Evolutionary conservation across 2,113 vertebrate species (phyloP), one percentile per base, ranked within the genome.

Genomic region (Gasterosteus aculeatus): DNA sequence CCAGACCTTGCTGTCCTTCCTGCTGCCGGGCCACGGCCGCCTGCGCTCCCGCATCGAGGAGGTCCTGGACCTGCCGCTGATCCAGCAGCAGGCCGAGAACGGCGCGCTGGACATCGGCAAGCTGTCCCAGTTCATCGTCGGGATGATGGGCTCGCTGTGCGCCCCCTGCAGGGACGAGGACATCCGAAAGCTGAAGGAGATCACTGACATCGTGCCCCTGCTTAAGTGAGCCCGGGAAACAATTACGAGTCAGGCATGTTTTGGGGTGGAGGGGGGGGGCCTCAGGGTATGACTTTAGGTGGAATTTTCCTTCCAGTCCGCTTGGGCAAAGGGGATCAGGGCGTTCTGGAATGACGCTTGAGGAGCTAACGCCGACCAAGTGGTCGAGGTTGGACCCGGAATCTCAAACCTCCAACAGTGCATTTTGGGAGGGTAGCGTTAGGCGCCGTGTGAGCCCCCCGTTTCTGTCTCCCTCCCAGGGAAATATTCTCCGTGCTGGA

Each of bases 61-160:
- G 87, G 95, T 95, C 56, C 94, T 99, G 69, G 98, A 99, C 78
- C 91, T 99, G 78, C 93, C 95, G 0, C 93, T 99, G 65, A 97
- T 99, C 88, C 97, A 97, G 82, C 98, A 99, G 85, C 95, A 99
- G 91, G 97, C 98, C n/a, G 96, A 97, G 85, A 98, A 98, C 1
- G 91, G 95, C 12, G 96, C 95, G 6, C 93, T 99, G 15, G 95
- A 99, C 87, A 98, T 99, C 84, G 75, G 95, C 12, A 94, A 92
- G 18, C 84, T 99, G 85, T 97, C 96, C 0, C 93, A 93, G 68
- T 99, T 98, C 82, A 95, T 98, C 42, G 95, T 97, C 62, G 95
- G 93, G 51, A 97, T 96, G 93, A 99, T 99, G 98, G 97, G 95
- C 15, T 95, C 95, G 0, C 93, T 99, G 33, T 99, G 98, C 58